A percentile compares a stretch with the other conserved stretches of the same genome.
Conservation (phyloP, 1,140 invertebrate species). For the Diploscapter pachys region DNA sequence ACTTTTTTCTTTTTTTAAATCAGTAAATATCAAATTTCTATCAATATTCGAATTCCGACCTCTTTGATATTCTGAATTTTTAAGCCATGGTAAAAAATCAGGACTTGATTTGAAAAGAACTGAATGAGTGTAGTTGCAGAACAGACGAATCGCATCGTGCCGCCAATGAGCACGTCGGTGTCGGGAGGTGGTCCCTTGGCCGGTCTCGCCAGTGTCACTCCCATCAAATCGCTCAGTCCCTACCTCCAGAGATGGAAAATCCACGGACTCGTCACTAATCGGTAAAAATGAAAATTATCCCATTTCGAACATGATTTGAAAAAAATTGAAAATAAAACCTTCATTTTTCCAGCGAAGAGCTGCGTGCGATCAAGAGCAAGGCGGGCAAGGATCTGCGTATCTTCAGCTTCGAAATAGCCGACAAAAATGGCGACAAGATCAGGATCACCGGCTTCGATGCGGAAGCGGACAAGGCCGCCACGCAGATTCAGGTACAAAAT, state of each 20-base stretch:
- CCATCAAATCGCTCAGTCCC: slow-evolving; percentile 46
- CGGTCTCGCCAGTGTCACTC: slow-evolving; percentile 18
- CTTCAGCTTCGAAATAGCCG: slow-evolving; percentile 85
- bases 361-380: slow-evolving; percentile 84
- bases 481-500: slow-evolving; percentile 75
- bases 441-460: slow-evolving; percentile 88
- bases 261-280: slow-evolving; percentile 76
- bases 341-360: slow-evolving; percentile 68
- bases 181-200: not conserved
- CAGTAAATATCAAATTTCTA: too few species aligned
- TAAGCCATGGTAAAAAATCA: too few species aligned
- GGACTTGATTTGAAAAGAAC: too few species aligned
- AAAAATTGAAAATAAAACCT: too few species aligned
- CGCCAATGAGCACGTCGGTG: not conserved
- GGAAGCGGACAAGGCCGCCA: slow-evolving; percentile 81
- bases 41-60: too few species aligned
- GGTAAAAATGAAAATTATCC: too few species aligned
- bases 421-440: slow-evolving; percentile 85
- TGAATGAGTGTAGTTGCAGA: too few species aligned
- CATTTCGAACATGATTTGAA: too few species aligned
- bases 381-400: slow-evolving; percentile 64
- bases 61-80: too few species aligned
- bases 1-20: too few species aligned
- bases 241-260: slow-evolving; percentile 67
- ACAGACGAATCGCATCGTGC: not conserved